Conservation (phyloP, 2,113 vertebrate genomes). For the Fulmarus glacialis region DNA sequence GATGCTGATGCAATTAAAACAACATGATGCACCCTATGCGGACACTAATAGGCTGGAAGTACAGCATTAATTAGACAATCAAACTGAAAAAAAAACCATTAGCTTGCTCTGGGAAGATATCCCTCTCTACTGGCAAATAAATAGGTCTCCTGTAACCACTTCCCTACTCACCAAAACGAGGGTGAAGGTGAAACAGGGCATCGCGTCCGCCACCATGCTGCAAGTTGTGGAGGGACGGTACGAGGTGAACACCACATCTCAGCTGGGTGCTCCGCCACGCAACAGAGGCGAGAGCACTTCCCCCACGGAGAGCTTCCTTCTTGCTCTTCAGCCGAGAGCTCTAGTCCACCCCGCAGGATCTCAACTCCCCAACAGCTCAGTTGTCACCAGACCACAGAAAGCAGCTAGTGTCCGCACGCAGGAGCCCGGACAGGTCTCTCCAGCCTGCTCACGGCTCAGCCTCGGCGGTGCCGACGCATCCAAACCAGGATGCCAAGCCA, state of each 20-base stretch:
- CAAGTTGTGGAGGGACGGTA: neutral
- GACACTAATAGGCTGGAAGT: neutral
- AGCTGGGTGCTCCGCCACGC: neutral
- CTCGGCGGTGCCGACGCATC: rapidly evolving
- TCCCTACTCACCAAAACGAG: neutral
- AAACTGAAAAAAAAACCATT: neutral
- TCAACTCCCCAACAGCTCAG: neutral
- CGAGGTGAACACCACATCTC: rapidly evolving
- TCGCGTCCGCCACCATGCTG: rapidly evolving
- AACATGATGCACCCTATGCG: neutral
- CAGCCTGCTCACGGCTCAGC: neutral
- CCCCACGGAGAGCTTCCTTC: neutral
- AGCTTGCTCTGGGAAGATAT: neutral
- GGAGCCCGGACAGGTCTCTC: rapidly evolving
- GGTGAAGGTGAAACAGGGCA: neutral
- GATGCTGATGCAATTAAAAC: neutral
- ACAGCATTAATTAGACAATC: neutral
- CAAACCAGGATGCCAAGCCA: neutral
- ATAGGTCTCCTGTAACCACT: neutral
- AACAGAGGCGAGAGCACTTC: rapidly evolving
- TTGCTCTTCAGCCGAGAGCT: neutral
- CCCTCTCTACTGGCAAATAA: neutral
- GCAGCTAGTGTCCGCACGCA: rapidly evolving
- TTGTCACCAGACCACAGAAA: rapidly evolving
- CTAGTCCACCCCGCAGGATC: rapidly evolving